Evolutionary conservation across 2,888 invertebrate species (phyloP).

Genomic region (Trimorus sp.): DNA sequence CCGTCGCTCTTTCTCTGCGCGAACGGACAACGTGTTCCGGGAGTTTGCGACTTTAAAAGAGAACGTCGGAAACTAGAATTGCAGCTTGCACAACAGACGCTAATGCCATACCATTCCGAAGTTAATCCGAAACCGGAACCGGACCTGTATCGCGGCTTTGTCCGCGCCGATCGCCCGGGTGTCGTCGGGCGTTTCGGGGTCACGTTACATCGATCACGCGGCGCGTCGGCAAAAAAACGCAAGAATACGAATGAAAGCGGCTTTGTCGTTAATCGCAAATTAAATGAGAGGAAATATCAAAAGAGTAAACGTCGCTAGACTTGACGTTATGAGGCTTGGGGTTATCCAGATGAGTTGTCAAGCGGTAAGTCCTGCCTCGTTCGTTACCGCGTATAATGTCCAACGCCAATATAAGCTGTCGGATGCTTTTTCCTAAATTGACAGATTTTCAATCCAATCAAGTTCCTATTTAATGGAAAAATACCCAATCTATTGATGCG

Average conservation of each 20-base stretch:
- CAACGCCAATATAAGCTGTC: constrained; percentile 80
- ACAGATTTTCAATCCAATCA: constrained; percentile 82
- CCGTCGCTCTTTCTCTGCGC: constrained; percentile 67
- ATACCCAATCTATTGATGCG: constrained; percentile 79
- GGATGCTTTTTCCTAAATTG: constrained; percentile 81
- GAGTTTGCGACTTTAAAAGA: constrained; percentile 79
- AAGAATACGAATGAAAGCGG: constrained; percentile 54
- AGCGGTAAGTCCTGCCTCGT: constrained; percentile 75
- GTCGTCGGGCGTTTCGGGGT: background rate
- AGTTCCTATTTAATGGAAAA: constrained; percentile 81
- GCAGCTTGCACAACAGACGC: constrained; percentile 69
- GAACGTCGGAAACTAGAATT: constrained; percentile 71
- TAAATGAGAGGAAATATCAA: constrained; percentile 70
- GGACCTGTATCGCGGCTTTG: constrained; percentile 65
- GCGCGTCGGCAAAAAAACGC: constrained; percentile 47
- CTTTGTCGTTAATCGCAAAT: constrained; percentile 67
- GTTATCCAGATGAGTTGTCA: constrained; percentile 78
- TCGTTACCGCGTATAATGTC: constrained; percentile 77
- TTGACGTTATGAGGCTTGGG: constrained; percentile 68
- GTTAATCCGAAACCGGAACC: constrained; percentile 70
- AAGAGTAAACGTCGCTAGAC: constrained; percentile 70
- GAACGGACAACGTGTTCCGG: constrained; percentile 71
- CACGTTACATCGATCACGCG: constrained; percentile 20
- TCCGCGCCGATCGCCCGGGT: constrained; percentile 35
- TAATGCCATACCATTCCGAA: constrained; percentile 72